A percentile compares a stretch with the other conserved stretches of the same genome.
These are phyloP conservation scores for Drosophila tripunctata DNA, from an alignment of 2,888 invertebrate genomes.

Conservation along the genomic window DNA sequence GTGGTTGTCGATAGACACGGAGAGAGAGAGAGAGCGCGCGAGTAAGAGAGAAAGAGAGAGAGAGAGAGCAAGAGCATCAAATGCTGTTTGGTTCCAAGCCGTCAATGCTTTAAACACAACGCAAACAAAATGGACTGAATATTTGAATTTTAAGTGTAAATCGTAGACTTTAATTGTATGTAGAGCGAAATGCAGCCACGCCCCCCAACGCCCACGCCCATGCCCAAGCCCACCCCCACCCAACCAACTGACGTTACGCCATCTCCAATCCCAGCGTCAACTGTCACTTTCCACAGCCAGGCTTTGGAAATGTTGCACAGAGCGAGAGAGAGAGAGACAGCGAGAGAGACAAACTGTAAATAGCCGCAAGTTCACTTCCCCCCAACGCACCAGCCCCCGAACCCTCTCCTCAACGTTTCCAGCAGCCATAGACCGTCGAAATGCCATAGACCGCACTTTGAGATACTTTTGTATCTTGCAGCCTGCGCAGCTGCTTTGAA, in stretches of 20 bases:
- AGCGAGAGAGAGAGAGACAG: conserved; percentile 21
- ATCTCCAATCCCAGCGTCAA: conserved; percentile 8
- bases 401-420: conserved; percentile 27
- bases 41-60: conserved; percentile 31
- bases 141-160: conserved; percentile 83
- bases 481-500: conserved; percentile 53
- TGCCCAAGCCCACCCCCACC: background rate
- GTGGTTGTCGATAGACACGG: conserved; percentile 99
- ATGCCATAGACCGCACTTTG: conserved; percentile 53
- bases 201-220: conserved; percentile 17
- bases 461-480: conserved; percentile 52
- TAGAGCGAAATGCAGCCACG: conserved; percentile 60
- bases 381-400: background rate
- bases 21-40: conserved; percentile 7
- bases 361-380: conserved; percentile 41
- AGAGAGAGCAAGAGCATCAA: conserved; percentile 71
- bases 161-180: conserved; percentile 81
- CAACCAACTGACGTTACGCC: too few species aligned
- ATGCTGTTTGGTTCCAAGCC: conserved; percentile 80
- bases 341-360: conserved; percentile 53
- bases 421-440: conserved; percentile 47
- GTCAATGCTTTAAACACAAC: conserved; percentile 83
- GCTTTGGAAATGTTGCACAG: conserved; percentile 66
- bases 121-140: conserved; percentile 84
- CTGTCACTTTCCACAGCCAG: conserved; percentile 71